A percentile compares a stretch with the other conserved stretches of the same genome.
phyloP scores from a whole-genome alignment of 2,797 vertebrate genomes.

The Diplodus sargus region DNA sequence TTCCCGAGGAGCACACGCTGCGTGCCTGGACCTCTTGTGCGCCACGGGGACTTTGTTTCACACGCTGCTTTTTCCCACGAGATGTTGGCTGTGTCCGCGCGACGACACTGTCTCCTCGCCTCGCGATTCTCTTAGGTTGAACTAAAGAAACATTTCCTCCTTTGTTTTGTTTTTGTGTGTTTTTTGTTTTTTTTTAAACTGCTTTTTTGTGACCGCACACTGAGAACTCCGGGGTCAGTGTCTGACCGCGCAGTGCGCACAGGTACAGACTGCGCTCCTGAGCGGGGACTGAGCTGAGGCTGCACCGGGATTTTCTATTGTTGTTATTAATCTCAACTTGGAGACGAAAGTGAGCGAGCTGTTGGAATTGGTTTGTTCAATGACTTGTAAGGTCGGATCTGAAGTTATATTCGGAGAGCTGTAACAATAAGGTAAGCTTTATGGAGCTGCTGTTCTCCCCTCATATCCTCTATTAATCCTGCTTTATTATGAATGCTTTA shows the following conservation, averaged over 20 bases:
- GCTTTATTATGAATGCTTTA: not conserved
- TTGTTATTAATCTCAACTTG: conserved; percentile 61
- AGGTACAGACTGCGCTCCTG: conserved; percentile 68
- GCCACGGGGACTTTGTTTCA: conserved; percentile 64
- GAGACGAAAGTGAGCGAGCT: conserved; percentile 65
- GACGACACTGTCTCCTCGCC: conserved; percentile 20
- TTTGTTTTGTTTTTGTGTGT: not conserved
- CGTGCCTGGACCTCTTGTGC: conserved; percentile 60
- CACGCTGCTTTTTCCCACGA: conserved; percentile 44
- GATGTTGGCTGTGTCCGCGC: conserved; percentile 61
- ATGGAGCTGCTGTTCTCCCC: not conserved
- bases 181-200: not conserved
- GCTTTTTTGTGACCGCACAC: conserved; percentile 25
- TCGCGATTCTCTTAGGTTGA: conserved; percentile 48
- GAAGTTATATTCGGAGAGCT: conserved; percentile 69
- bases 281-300: conserved; percentile 58
- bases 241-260: conserved; percentile 61
- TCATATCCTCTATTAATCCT: not conserved
- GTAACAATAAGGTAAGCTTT: conserved; percentile 72
- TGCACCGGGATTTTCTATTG: conserved; percentile 64
- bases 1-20: conserved; percentile 56
- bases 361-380: conserved; percentile 75
- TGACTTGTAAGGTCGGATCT: conserved; percentile 69
- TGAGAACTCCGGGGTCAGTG: conserved; percentile 58
- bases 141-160: conserved; percentile 35